These are phyloP conservation scores for Oenanthe melanoleuca DNA, from an alignment of 2,113 vertebrate genomes.

Conservation along the genomic window DNA sequence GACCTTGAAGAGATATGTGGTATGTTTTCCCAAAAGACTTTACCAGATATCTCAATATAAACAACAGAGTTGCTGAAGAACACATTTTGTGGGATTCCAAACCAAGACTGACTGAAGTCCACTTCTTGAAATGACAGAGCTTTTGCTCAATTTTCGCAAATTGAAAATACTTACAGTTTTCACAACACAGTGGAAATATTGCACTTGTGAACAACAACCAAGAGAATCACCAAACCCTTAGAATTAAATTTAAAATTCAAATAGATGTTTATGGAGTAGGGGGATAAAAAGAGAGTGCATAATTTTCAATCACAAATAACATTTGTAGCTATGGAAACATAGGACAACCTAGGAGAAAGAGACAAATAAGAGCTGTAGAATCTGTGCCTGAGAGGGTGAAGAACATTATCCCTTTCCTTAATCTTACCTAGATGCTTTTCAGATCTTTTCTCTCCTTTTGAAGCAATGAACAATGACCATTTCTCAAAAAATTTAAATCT, in stretches of 20 bases:
- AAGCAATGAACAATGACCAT: background rate
- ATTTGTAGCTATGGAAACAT: background rate
- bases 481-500: background rate
- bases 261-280: background rate
- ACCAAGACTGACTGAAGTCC: background rate
- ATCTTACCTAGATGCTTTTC: background rate
- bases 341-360: background rate
- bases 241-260: background rate
- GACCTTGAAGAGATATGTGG: conserved; percentile 45
- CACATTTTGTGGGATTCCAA: conserved; percentile 14
- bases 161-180: background rate
- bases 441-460: background rate
- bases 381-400: background rate
- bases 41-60: conserved; percentile 31
- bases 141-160: background rate
- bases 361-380: background rate
- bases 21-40: conserved; percentile 47
- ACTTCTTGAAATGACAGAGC: background rate
- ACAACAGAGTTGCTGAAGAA: conserved; percentile 40
- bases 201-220: background rate
- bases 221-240: background rate
- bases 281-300: background rate
- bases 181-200: background rate
- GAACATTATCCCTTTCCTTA: background rate
- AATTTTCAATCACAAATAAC: background rate